Evolutionary conservation across 1,140 invertebrate species (phyloP).

Genomic region (Zaprionus tsacasi): DNA sequence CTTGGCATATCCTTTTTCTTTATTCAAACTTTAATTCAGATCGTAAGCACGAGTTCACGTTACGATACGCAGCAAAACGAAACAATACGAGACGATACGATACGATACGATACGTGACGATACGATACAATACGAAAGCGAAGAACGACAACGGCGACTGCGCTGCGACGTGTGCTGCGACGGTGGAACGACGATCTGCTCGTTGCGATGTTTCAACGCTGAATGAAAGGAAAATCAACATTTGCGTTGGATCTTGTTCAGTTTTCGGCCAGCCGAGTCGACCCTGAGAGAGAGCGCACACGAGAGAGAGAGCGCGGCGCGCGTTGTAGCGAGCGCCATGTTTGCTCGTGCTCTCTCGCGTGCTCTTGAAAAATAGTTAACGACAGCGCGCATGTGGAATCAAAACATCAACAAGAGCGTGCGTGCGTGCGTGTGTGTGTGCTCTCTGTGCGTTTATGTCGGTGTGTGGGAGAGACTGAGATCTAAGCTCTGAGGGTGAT

Average conservation of each 20-base stretch:
- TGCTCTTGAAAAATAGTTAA: constrained; percentile 33
- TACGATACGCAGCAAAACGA: background rate
- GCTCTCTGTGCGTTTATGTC: constrained; percentile 2
- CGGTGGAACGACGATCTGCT: constrained; percentile 71
- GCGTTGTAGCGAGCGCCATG: constrained; percentile 12
- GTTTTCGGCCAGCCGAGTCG: constrained; percentile 65
- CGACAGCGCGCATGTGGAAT: constrained; percentile 20
- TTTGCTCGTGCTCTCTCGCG: constrained; percentile 15
- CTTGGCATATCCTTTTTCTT: constrained; percentile 27
- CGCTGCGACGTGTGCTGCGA: constrained; percentile 11
- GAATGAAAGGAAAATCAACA: constrained; percentile 83
- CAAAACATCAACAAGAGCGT: constrained; percentile 22
- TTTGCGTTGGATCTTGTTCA: constrained; percentile 82
- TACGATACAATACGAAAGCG: constrained; percentile 35
- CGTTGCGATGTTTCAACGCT: constrained; percentile 73
- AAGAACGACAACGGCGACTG: constrained; percentile 36
- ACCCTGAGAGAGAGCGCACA: constrained; percentile 52
- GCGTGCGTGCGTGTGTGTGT: constrained; percentile 2
- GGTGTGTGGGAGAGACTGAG: constrained; percentile 19
- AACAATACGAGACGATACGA: constrained; percentile 26
- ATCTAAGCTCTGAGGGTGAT: constrained; percentile 44
- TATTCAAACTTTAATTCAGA: background rate
- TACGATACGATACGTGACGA: constrained; percentile 24
- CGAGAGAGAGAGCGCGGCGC: too few species aligned
- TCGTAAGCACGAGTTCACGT: background rate